Base-by-base conservation (phyloP, 1,140 invertebrate genomes). In the Drosophila pachea region DNA sequence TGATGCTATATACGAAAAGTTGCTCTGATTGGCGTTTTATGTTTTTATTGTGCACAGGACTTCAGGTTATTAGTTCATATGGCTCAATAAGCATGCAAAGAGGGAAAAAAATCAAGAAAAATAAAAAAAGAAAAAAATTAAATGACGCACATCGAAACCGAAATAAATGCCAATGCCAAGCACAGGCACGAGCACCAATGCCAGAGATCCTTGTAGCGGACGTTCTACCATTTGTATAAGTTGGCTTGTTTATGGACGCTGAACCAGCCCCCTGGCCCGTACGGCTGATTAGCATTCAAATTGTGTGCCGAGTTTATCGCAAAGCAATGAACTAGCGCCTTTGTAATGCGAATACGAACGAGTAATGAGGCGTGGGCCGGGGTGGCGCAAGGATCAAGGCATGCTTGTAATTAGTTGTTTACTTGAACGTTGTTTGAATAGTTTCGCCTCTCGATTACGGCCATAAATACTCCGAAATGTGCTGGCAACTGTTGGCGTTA, bases 271-370 rank as follows among this genome's bases (percentile, higher is more conserved):
- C 36, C 35, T 48, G 9, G 2, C n/a, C 50, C 48, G 14, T 36
- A n/a, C 29, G 40, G 40, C 82, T 86, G 74, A 86, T 86, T 86
- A 86, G 74, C 81, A 86, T 86, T 86, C 81, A 86, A 86, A 86
- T 86, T 86, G 81, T 86, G 81, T 86, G 82, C 81, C 73, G 70
- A 81, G 64, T 74, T 86, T 84, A 84, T 84, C 82, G 82, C 81
- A 84, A 86, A 84, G 81, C 81, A 84, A 86, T 86, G 81, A 86
- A 86, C 73, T 86, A 73, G 81, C 76, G 76, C 79, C 78, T 75
- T 78, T 78, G 76, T 78, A 84, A 74, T 83, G 74, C 53, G 69
- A 64, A 61, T 61, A 74, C 70, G 60, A 65, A 32, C 12, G 40
- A 43, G 40, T 43, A 40, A 40, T 14, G 49, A 4, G 58, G 4